Percentiles rank a stretch among this genome's conserved stretches.
Evolutionary conservation across 1,140 invertebrate species (phyloP).

Genomic region (Lanistes nyassanus): DNA sequence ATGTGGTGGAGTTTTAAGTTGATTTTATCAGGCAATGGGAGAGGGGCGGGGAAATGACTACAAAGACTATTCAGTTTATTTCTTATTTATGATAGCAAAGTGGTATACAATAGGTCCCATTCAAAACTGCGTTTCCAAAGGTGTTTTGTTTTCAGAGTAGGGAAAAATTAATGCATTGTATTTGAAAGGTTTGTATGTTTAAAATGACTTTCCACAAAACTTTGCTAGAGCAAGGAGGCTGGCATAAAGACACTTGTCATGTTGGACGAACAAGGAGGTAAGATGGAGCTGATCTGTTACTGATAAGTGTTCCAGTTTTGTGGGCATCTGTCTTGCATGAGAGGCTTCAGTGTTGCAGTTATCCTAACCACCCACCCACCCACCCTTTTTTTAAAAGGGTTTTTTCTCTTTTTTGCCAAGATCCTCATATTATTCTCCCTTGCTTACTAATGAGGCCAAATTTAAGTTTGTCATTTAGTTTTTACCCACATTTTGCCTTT

Average conservation of each 20-base stretch:
- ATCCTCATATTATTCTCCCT: slow-evolving; percentile 28
- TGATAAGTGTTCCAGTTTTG: neutral
- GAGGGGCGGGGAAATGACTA: no score
- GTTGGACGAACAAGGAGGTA: slow-evolving; percentile 99
- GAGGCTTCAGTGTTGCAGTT: neutral
- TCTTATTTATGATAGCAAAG: no score
- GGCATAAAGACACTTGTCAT: slow-evolving; percentile 99
- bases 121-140: no score
- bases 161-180: no score
- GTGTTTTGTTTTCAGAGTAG: no score
- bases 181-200: neutral
- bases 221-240: slow-evolving; percentile 94
- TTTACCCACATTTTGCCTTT: neutral
- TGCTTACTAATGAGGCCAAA: neutral
- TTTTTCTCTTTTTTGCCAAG: slow-evolving; percentile 7
- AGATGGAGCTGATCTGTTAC: slow-evolving; percentile 21
- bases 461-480: neutral
- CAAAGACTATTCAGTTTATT: no score
- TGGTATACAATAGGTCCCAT: no score
- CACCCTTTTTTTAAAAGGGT: neutral
- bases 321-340: neutral
- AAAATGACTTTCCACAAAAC: neutral
- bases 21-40: no score
- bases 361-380: no score
- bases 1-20: neutral